Evolutionary conservation across 2,888 invertebrate species (phyloP).

Genomic region (Drosophila buzzatii): DNA sequence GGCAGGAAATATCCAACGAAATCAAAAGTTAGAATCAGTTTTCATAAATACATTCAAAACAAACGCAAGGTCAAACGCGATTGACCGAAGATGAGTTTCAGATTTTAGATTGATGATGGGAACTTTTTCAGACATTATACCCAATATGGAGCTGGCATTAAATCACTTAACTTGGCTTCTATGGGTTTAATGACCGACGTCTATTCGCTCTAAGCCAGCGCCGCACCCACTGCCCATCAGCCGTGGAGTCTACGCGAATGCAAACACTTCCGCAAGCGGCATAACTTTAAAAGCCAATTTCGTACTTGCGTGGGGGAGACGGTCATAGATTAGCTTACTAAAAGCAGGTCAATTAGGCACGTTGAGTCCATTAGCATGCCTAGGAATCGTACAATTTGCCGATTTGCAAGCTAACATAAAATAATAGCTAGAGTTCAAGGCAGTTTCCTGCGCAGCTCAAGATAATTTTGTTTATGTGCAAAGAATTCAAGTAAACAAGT

Average conservation of each 20-base stretch:
- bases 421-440: conserved; percentile 55
- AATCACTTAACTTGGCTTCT: conserved; percentile 9
- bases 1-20: conserved; percentile 51
- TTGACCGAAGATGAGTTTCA: conserved; percentile 56
- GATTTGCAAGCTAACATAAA: conserved; percentile 10
- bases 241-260: conserved; percentile 3
- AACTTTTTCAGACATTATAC: conserved; percentile 45
- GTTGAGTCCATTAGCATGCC: conserved; percentile 52
- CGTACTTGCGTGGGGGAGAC: conserved; percentile 42
- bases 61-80: conserved; percentile 72
- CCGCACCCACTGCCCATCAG: conserved; percentile 25
- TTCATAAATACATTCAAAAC: conserved; percentile 54
- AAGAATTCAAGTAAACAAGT: not conserved
- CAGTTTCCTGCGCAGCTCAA: not conserved
- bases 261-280: conserved; percentile 65
- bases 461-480: not conserved
- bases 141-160: conserved; percentile 52
- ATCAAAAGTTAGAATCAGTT: conserved; percentile 63
- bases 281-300: conserved; percentile 64
- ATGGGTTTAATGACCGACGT: conserved; percentile 72
- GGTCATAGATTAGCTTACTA: conserved; percentile 48
- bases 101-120: conserved; percentile 61
- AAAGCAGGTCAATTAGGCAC: conserved; percentile 51
- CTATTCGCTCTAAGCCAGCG: conserved; percentile 21
- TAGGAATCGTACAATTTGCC: conserved; percentile 38